phyloP scores from a whole-genome alignment of 1,140 invertebrate species.

The Hylaeus anthracinus region DNA sequence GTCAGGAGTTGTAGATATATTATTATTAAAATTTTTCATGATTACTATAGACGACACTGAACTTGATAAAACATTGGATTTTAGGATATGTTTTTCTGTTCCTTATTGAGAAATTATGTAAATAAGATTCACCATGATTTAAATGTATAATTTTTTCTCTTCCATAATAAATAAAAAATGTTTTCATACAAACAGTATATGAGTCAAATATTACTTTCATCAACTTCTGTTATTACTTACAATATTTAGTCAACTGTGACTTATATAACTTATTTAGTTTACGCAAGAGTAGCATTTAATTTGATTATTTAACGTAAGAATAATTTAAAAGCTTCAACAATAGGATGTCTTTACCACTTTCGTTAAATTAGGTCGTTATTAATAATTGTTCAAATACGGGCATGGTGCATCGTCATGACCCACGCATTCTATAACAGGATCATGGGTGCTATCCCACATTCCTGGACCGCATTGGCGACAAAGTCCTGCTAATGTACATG shows the following conservation, averaged over 20 bases:
- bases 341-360: constrained; percentile 3
- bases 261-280: constrained; percentile 36
- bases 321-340: constrained; percentile 27
- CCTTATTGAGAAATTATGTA: constrained; percentile 6
- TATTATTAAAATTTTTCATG: constrained; percentile 18
- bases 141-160: constrained; percentile 15
- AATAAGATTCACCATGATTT: constrained; percentile 20
- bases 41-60: constrained; percentile 27
- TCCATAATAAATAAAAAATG: constrained; percentile 27
- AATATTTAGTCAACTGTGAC: constrained; percentile 27
- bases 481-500: constrained; percentile 92
- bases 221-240: constrained; percentile 21
- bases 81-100: constrained; percentile 56
- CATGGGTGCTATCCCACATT: constrained; percentile 95
- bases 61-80: constrained; percentile 43
- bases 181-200: constrained; percentile 16
- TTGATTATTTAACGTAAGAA: constrained; percentile 35
- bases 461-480: constrained; percentile 94
- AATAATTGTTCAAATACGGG: constrained; percentile 76
- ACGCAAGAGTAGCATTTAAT: constrained; percentile 22
- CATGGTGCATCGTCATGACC: constrained; percentile 76
- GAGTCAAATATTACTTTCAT: constrained; percentile 42
- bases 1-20: constrained; percentile 15
- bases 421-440: constrained; percentile 88
- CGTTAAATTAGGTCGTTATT: constrained; percentile 58